Base-by-base conservation (phyloP, 2,888 invertebrate species). In the Oasisia sp. region DNA sequence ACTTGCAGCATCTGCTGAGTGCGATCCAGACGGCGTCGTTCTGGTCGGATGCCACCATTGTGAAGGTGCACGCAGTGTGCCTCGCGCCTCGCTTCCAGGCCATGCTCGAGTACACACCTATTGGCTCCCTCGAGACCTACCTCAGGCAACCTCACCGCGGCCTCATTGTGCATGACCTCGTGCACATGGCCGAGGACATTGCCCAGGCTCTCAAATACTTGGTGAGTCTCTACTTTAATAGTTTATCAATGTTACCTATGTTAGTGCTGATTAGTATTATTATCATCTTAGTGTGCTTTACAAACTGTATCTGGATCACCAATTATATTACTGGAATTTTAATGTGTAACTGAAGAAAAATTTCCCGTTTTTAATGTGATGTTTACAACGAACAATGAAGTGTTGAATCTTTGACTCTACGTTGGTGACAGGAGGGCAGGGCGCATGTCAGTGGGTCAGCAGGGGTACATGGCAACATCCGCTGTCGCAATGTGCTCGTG, bases 401-500 rank as follows among this genome's bases (percentile, higher is more conserved):
- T 12, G 12, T 50, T 50, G 9, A 27, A 74, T 27, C 27, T 7
- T 74, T 27, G 27, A 7, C 19, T 74, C 7, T 74, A 7, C n/a
- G 14, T 74, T 19, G 14, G 14, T n/a, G 19, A 38, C 27, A 74
- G 74, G 74, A 74, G n/a, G 74, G 27, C 2, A 74, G 45, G 56
- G 32, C 0, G n/a, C 27, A 19, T 14, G 32, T 44, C n/a, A 44
- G 12, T 45, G 91, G 91, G 14, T 91, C 45, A n/a, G 89, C 89
- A 0, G 90, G 92, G 32, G 93, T 93, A 92, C 99, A 99, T 97
- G 98, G 98, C 27, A 97, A 97, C 95, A 97, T 99, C 93, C 97
- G 98, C 92, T 98, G 98, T 96, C 97, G 97, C 89, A 98, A 98
- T 95, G 96, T 99, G 93, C 97, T 98, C 95, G 98, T 99, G n/a